A percentile compares a stretch with the other conserved stretches of the same genome.
These are phyloP conservation scores for Muscicapa striata DNA, from an alignment of 2,797 vertebrate genomes.

Conservation along the genomic window DNA sequence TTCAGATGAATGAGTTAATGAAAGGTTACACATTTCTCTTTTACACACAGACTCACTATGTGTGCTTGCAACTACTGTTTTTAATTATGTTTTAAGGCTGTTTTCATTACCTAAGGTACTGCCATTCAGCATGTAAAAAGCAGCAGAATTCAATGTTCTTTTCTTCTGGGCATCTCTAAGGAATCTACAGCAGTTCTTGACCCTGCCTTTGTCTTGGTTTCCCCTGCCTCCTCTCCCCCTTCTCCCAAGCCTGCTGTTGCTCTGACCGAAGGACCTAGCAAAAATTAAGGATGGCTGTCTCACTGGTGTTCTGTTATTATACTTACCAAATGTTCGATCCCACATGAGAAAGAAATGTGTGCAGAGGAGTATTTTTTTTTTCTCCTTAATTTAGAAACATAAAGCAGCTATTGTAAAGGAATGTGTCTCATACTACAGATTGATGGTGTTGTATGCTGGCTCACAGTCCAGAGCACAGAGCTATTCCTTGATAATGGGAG, in stretches of 20 bases:
- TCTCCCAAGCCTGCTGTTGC: background rate
- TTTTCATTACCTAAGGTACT: background rate
- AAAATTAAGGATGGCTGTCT: background rate
- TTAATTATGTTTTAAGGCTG: background rate
- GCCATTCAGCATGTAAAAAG: background rate
- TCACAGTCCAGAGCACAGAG: background rate
- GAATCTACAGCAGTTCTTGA: background rate
- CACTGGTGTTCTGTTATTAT: background rate
- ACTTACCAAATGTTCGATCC: background rate
- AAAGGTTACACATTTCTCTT: background rate
- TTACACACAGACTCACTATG: background rate
- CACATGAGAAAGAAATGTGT: accelerated
- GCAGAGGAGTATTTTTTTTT: background rate
- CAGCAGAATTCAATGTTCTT: background rate
- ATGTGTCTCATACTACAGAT: background rate
- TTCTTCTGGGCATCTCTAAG: background rate
- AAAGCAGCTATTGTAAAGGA: background rate
- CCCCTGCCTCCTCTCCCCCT: background rate
- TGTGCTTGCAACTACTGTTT: background rate
- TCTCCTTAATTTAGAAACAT: background rate
- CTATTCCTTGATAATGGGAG: background rate
- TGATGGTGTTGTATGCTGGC: background rate
- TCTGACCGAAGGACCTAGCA: background rate
- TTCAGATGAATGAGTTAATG: constrained; percentile 34
- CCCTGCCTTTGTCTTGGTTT: background rate